These are phyloP conservation scores for Mellivora capensis DNA, from an alignment of 2,113 vertebrate species.

Conservation along the genomic window DNA sequence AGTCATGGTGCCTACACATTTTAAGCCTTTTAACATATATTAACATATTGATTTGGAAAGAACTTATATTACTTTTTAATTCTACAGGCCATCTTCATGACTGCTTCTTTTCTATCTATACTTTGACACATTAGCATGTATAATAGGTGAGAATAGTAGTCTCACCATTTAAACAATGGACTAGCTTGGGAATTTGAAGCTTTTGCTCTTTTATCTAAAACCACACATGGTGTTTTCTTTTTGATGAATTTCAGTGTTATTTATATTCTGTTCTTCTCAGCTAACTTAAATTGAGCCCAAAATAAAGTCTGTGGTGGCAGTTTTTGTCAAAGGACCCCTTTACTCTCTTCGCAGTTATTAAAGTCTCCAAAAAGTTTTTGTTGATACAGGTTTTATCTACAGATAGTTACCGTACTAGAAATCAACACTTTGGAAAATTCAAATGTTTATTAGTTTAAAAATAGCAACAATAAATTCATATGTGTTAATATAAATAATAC, in stretches of 20 bases:
- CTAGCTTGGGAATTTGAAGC: not conserved
- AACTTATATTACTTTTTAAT: not conserved
- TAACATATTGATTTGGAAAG: not conserved
- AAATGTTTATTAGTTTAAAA: not conserved
- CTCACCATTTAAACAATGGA: not conserved
- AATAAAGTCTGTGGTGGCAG: not conserved
- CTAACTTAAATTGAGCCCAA: not conserved
- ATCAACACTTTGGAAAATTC: not conserved
- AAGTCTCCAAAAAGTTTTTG: not conserved
- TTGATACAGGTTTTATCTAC: not conserved
- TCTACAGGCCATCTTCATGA: not conserved
- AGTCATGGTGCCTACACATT: not conserved
- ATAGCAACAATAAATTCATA: not conserved
- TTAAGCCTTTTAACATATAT: not conserved
- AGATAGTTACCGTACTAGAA: not conserved
- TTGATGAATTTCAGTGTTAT: not conserved
- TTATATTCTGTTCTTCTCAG: not conserved
- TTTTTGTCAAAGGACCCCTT: not conserved
- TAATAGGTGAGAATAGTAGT: not conserved
- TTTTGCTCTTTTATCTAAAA: not conserved
- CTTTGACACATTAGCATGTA: not conserved
- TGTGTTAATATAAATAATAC: conserved; percentile 20
- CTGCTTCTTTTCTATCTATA: not conserved
- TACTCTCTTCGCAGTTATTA: not conserved
- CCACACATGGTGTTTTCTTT: not conserved